A percentile compares a stretch with the other conserved stretches of the same genome.
Evolutionary conservation across 2,888 invertebrate species (phyloP).

Genomic region (Watsonalla binaria): DNA sequence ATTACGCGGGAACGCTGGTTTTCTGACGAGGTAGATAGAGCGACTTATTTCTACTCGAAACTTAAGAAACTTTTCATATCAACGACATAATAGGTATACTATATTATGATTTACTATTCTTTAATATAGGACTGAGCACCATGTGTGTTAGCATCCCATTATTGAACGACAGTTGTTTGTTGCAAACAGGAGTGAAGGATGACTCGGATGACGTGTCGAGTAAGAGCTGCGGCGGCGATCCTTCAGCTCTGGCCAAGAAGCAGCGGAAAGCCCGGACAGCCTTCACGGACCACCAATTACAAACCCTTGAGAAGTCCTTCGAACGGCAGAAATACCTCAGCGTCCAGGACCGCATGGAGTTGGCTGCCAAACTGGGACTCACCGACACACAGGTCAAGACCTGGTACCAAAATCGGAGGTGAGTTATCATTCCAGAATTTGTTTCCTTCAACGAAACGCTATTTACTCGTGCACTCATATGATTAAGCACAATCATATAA

Average conservation of each 20-base stretch:
- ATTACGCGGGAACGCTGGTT: too few relatives aligned
- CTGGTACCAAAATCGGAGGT: conserved; percentile 99
- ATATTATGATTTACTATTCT: too few relatives aligned
- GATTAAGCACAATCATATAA: too few relatives aligned
- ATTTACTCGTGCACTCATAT: too few relatives aligned
- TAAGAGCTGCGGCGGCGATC: conserved; percentile 70
- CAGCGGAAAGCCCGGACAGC: conserved; percentile 98
- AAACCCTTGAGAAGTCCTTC: conserved; percentile 97
- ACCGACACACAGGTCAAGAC: conserved; percentile 99
- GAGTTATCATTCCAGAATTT: conserved; percentile 38
- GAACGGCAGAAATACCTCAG: conserved; percentile 98
- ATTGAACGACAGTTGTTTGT: neutral
- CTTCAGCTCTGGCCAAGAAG: conserved; percentile 87
- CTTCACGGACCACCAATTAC: conserved; percentile 98
- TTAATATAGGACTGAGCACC: too few relatives aligned
- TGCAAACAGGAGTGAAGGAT: conserved; percentile 86
- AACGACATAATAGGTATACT: too few relatives aligned
- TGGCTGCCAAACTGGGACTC: conserved; percentile 96
- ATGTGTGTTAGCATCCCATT: too few relatives aligned
- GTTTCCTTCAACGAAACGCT: neutral
- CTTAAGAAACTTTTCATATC: too few relatives aligned
- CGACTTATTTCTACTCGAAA: too few relatives aligned
- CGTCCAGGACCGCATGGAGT: conserved; percentile 98
- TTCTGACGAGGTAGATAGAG: too few relatives aligned
- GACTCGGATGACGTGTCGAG: conserved; percentile 86